phyloP scores from a whole-genome alignment of 1,140 invertebrate genomes.

The Papilio xuthus region DNA sequence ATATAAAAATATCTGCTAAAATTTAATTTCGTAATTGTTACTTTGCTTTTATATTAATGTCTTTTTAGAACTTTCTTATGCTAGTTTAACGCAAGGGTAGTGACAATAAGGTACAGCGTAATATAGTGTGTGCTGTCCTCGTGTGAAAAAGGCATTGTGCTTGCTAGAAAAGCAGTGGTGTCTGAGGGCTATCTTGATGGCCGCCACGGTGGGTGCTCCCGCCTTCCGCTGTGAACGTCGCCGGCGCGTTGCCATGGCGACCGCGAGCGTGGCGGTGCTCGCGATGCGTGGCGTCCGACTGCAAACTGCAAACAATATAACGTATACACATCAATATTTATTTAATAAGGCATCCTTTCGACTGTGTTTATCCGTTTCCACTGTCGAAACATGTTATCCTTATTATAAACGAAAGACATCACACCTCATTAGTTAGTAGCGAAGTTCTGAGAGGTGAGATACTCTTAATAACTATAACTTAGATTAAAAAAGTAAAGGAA shows the following conservation, averaged over 20 bases:
- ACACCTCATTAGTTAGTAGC: neutral
- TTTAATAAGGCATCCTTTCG: neutral
- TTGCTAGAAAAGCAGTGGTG: neutral
- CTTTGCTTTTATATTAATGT: too few relatives aligned
- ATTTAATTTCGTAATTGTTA: too few relatives aligned
- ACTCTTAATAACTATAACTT: neutral
- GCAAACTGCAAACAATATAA: neutral
- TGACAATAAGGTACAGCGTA: too few relatives aligned
- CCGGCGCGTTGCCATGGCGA: constrained; percentile 36
- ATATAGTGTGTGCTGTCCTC: too few relatives aligned
- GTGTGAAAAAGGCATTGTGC: neutral
- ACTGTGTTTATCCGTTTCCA: too few relatives aligned
- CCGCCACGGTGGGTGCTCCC: constrained; percentile 45
- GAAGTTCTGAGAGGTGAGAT: neutral
- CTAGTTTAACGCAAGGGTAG: too few relatives aligned
- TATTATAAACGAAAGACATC: neutral
- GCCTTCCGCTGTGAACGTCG: neutral
- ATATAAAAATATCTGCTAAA: too few relatives aligned
- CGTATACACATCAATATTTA: neutral
- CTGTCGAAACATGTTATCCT: too few relatives aligned
- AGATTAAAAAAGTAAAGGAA: neutral
- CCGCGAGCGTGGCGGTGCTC: constrained; percentile 39
- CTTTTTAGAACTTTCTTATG: too few relatives aligned
- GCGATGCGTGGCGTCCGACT: constrained; percentile 43
- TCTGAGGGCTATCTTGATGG: constrained; percentile 48